Conservation (phyloP, 2,888 invertebrate genomes). For the Drosophila longiperda region DNA sequence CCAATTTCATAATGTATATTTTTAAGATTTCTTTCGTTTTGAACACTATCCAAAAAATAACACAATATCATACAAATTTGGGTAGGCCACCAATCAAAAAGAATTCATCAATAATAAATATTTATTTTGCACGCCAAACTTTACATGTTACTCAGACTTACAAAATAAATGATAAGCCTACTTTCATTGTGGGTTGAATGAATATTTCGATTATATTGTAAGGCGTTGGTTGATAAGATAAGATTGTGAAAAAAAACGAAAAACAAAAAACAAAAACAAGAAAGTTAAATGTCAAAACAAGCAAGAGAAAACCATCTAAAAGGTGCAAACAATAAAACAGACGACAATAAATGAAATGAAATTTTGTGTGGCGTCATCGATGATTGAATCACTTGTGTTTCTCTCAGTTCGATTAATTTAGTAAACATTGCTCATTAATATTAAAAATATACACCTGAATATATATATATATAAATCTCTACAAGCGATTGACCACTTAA, state of each 20-base stretch:
- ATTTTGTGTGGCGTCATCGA: constrained; percentile 65
- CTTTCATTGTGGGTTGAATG: constrained; percentile 33
- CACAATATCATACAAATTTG: background rate
- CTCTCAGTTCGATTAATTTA: constrained; percentile 19
- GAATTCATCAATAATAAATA: no score
- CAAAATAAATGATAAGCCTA: constrained; percentile 12
- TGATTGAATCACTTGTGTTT: constrained; percentile 61
- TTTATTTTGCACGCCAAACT: background rate
- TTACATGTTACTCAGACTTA: background rate
- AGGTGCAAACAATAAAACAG: constrained; percentile 27
- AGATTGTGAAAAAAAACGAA: constrained; percentile 43
- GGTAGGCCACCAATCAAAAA: background rate
- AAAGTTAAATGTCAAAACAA: constrained; percentile 33
- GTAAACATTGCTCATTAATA: constrained; percentile 19
- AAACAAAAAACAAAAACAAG: constrained; percentile 18
- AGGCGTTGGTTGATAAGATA: constrained; percentile 58
- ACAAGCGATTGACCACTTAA: constrained; percentile 8
- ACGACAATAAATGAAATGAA: constrained; percentile 31
- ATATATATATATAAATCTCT: background rate
- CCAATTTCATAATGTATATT: background rate
- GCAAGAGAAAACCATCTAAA: constrained; percentile 42
- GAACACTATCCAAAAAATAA: background rate
- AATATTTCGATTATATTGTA: constrained; percentile 36
- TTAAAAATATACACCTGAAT: constrained; percentile 1
- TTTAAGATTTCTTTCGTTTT: background rate